Percentiles rank a stretch among this genome's conserved stretches.
Conservation (phyloP, 2,113 vertebrate species). For the Lophius piscatorius region DNA sequence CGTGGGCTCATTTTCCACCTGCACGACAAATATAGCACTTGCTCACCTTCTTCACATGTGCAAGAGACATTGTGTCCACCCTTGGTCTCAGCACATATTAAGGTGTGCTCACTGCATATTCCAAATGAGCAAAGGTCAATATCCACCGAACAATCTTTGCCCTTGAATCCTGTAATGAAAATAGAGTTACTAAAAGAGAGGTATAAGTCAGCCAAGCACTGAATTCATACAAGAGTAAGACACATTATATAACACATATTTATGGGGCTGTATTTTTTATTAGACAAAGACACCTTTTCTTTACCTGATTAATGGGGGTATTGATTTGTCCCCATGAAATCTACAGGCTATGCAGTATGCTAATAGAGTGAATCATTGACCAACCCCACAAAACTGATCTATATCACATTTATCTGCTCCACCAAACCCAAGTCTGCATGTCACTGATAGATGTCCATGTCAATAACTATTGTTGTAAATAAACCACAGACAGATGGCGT, state of each 20-base stretch:
- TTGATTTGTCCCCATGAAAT: conserved; percentile 63
- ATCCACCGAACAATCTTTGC: conserved; percentile 70
- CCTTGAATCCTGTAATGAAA: conserved; percentile 66
- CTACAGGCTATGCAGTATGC: conserved; percentile 76
- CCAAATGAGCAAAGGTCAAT: conserved; percentile 71
- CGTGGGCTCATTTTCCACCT: neutral
- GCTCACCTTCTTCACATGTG: conserved; percentile 66
- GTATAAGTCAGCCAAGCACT: conserved; percentile 11
- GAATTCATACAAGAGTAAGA: conserved; percentile 28
- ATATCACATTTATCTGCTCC: conserved; percentile 76
- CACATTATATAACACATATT: conserved; percentile 33
- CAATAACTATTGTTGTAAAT: conserved; percentile 77
- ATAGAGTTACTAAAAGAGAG: neutral
- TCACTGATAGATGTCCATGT: conserved; percentile 71
- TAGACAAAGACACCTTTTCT: conserved; percentile 69
- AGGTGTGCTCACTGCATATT: conserved; percentile 67
- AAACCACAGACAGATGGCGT: conserved; percentile 59
- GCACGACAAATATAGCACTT: neutral
- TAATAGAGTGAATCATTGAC: conserved; percentile 78
- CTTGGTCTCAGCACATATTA: conserved; percentile 63
- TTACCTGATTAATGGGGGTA: conserved; percentile 73
- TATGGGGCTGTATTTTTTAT: conserved; percentile 69
- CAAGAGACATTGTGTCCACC: conserved; percentile 72
- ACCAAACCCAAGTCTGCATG: conserved; percentile 60
- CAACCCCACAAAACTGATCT: conserved; percentile 67